Percentiles rank a stretch among this genome's conserved stretches.
These are phyloP conservation scores for Drosophila navojoa DNA, from an alignment of 1,140 invertebrate genomes.

Conservation along the genomic window DNA sequence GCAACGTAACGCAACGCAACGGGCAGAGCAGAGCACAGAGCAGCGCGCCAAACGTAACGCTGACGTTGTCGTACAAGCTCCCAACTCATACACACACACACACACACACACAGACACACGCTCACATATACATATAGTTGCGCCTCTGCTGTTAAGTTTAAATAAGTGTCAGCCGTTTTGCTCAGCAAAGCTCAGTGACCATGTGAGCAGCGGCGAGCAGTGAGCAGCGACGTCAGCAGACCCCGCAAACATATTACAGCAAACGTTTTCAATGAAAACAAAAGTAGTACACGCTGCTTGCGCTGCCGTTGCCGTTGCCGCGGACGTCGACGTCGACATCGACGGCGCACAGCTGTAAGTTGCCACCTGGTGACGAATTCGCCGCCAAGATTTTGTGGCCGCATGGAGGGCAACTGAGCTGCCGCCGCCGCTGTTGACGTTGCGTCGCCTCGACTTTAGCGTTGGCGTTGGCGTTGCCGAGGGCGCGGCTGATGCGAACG, in stretches of 20 bases:
- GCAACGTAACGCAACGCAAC: slow-evolving; percentile 63
- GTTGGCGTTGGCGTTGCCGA: slow-evolving; percentile 58
- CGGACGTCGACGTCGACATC: slow-evolving; percentile 26
- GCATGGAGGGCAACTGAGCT: slow-evolving; percentile 71
- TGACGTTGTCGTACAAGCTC: slow-evolving; percentile 35
- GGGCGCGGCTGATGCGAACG: slow-evolving; percentile 62
- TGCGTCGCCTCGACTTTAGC: neutral
- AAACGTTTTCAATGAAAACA: slow-evolving; percentile 82
- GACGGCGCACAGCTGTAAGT: slow-evolving; percentile 58
- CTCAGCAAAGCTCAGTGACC: slow-evolving; percentile 77
- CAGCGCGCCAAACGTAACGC: slow-evolving; percentile 34
- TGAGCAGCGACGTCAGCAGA: slow-evolving; percentile 52
- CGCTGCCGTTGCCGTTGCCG: slow-evolving; percentile 27
- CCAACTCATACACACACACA: slow-evolving; percentile 21
- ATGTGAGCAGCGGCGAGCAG: slow-evolving; percentile 58
- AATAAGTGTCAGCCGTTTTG: slow-evolving; percentile 46
- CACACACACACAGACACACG: neutral
- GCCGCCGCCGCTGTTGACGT: slow-evolving; percentile 1
- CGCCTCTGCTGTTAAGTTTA: slow-evolving; percentile 43
- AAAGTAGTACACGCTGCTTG: slow-evolving; percentile 75
- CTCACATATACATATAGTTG: neutral
- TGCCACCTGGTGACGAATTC: slow-evolving; percentile 75
- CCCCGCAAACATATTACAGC: slow-evolving; percentile 76
- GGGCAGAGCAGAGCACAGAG: slow-evolving; percentile 22
- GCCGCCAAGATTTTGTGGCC: slow-evolving; percentile 67